phyloP scores from a whole-genome alignment of 1,140 invertebrate genomes.

The Hesperophylax magnus region DNA sequence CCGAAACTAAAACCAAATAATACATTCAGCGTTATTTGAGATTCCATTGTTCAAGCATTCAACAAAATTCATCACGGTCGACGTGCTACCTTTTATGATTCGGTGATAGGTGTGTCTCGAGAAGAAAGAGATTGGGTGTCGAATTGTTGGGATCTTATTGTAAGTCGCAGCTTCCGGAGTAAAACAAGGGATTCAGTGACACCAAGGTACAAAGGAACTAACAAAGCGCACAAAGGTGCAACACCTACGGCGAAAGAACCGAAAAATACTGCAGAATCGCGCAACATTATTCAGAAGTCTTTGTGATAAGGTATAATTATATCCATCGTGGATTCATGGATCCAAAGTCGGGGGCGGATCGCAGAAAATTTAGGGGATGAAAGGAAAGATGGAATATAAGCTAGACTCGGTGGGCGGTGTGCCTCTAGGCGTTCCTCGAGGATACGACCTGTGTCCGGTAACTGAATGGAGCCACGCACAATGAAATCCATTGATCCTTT shows the following conservation, averaged over 20 bases:
- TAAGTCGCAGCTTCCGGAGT: conserved; percentile 54
- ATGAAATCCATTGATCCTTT: conserved; percentile 42
- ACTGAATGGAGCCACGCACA: conserved; percentile 46
- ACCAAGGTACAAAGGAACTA: conserved; percentile 40
- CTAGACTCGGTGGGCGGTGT: conserved; percentile 2
- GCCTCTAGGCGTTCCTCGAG: background rate
- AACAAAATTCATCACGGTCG: conserved; percentile 39
- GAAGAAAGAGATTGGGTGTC: conserved; percentile 55
- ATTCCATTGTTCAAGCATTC: conserved; percentile 18
- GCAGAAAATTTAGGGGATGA: background rate
- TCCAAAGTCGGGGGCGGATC: conserved; percentile 21
- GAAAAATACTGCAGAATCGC: conserved; percentile 25
- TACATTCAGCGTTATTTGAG: conserved; percentile 11
- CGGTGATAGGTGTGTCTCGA: conserved; percentile 32
- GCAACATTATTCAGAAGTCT: conserved; percentile 6
- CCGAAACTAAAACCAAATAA: conserved; percentile 19
- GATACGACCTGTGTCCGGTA: conserved; percentile 28
- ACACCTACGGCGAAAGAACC: conserved; percentile 34
- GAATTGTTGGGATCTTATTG: conserved; percentile 50
- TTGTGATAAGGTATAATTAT: conserved; percentile 16
- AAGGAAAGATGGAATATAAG: background rate
- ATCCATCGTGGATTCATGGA: conserved; percentile 16
- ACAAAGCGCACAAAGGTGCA: conserved; percentile 40
- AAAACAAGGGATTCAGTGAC: conserved; percentile 52
- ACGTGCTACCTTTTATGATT: conserved; percentile 6